Evolutionary conservation across 2,113 vertebrate genomes (phyloP).

Genomic region (Chlamydotis undulata): DNA sequence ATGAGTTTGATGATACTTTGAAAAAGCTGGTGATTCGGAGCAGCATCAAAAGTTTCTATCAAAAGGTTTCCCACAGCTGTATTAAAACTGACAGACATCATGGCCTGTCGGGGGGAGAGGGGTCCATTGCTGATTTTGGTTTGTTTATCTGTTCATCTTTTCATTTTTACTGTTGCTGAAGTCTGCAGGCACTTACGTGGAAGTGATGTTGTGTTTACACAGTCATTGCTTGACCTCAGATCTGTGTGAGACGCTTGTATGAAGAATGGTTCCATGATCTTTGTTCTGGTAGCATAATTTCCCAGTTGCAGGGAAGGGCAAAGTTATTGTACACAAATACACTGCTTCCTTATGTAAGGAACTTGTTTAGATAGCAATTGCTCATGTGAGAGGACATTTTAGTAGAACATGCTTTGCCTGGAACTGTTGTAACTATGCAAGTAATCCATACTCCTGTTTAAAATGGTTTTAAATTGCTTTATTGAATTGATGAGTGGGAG

Average conservation of each 20-base stretch:
- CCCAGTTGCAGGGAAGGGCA: not conserved
- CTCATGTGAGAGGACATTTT: not conserved
- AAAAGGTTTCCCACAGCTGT: not conserved
- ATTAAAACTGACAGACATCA: not conserved
- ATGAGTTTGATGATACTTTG: not conserved
- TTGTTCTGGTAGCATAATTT: not conserved
- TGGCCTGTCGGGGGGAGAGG: accelerated
- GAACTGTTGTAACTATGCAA: not conserved
- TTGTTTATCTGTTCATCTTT: not conserved
- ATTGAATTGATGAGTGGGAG: not conserved
- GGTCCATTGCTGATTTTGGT: not conserved
- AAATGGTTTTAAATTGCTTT: not conserved
- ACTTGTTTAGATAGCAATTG: not conserved
- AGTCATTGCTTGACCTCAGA: not conserved
- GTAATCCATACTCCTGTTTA: not conserved
- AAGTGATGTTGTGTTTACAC: not conserved
- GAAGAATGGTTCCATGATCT: not conserved
- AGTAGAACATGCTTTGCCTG: not conserved
- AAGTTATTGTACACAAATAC: not conserved
- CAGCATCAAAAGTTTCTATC: not conserved
- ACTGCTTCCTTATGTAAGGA: not conserved
- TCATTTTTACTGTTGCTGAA: not conserved
- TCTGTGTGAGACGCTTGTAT: not conserved
- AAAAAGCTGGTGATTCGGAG: not conserved
- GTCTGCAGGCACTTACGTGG: not conserved